phyloP scores from a whole-genome alignment of 1,140 invertebrate genomes.

The Papilio aristodemus region DNA sequence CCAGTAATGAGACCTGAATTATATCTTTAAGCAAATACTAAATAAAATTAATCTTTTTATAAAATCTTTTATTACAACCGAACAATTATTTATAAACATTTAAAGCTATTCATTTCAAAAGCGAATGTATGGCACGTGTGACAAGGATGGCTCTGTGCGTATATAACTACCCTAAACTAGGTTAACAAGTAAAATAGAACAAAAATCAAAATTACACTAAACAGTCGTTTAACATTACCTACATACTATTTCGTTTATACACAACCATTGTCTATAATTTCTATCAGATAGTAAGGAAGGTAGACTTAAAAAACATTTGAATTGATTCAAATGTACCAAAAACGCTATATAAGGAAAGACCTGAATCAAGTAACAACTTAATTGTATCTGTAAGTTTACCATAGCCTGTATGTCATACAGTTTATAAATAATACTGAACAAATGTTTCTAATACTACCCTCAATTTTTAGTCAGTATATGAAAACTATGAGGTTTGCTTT shows the following conservation, averaged over 20 bases:
- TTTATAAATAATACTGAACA: too few relatives aligned
- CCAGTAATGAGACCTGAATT: slow-evolving; percentile 40
- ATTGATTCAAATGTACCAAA: not conserved
- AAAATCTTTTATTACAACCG: slow-evolving; percentile 33
- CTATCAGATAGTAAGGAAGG: not conserved
- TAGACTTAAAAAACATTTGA: not conserved
- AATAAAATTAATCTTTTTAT: not conserved
- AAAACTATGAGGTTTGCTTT: too few relatives aligned
- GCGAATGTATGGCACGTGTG: slow-evolving; percentile 49
- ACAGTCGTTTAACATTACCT: not conserved
- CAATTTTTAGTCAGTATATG: too few relatives aligned
- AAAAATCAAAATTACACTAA: slow-evolving; percentile 12
- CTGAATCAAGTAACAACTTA: too few relatives aligned
- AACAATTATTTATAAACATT: slow-evolving; percentile 27
- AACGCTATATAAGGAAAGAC: too few relatives aligned
- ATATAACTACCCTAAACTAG: slow-evolving; percentile 32
- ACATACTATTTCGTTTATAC: slow-evolving; percentile 42
- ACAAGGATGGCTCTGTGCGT: slow-evolving; percentile 48
- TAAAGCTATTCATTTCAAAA: slow-evolving; percentile 44
- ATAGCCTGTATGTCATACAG: too few relatives aligned
- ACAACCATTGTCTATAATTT: slow-evolving; percentile 46
- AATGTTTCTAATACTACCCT: too few relatives aligned
- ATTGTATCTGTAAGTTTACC: too few relatives aligned
- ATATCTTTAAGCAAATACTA: not conserved
- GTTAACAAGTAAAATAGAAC: not conserved